phyloP scores from a whole-genome alignment of 1,140 invertebrate genomes.

The Bombus pyrosoma region DNA sequence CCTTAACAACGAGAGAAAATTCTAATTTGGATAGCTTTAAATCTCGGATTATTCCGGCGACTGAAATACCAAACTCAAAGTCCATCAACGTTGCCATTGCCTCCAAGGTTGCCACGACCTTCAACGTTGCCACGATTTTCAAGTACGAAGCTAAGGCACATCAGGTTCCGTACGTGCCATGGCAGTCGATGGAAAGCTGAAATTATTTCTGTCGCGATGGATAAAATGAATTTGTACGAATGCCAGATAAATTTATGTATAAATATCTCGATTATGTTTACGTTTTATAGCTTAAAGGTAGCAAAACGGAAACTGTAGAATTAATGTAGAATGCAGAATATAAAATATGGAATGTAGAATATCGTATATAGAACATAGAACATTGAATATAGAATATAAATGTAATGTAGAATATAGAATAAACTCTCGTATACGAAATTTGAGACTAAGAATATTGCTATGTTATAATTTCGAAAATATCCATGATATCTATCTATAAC shows the following conservation, averaged over 20 bases:
- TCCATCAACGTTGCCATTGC: neutral
- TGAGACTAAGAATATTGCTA: neutral
- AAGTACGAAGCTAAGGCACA: neutral
- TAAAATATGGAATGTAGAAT: neutral
- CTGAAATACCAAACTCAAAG: neutral
- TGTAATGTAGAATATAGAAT: too few species aligned
- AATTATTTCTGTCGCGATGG: neutral
- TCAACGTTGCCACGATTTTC: neutral
- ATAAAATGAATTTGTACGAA: neutral
- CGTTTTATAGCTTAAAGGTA: neutral
- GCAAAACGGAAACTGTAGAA: neutral
- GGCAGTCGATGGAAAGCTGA: too few species aligned
- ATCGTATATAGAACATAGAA: neutral
- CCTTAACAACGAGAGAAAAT: neutral
- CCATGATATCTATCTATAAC: too few species aligned
- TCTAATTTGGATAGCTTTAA: constrained; percentile 6
- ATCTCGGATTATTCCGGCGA: constrained; percentile 27
- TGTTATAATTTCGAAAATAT: neutral
- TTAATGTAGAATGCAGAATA: too few species aligned
- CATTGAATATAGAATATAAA: too few species aligned
- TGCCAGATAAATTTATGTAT: neutral
- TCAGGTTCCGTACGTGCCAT: neutral
- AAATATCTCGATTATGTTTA: neutral
- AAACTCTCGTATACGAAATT: too few species aligned
- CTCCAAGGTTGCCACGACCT: neutral